Conservation (phyloP, 1,140 invertebrate genomes). For the Ips typographus region DNA sequence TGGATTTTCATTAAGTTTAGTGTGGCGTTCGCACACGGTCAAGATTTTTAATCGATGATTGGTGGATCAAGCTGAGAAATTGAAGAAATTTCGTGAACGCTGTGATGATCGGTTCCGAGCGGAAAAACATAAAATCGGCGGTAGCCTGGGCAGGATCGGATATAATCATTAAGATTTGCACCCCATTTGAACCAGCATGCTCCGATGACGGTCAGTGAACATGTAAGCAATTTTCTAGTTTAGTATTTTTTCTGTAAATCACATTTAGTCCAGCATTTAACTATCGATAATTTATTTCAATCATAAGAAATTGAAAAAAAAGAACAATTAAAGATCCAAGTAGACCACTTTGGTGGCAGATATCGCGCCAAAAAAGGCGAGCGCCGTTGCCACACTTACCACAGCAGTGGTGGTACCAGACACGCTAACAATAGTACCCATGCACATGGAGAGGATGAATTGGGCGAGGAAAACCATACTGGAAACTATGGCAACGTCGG, state of each 20-base stretch:
- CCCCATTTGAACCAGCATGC: slow-evolving; percentile 31
- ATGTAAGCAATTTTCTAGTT: slow-evolving; percentile 39
- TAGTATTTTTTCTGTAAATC: no score
- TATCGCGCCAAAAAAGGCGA: slow-evolving; percentile 81
- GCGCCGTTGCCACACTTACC: slow-evolving; percentile 74
- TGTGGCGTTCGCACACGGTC: neutral
- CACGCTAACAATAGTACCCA: slow-evolving; percentile 80
- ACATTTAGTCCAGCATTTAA: neutral
- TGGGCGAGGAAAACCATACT: slow-evolving; percentile 96
- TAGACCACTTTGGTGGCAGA: slow-evolving; percentile 87
- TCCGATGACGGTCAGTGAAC: slow-evolving; percentile 45
- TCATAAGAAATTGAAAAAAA: neutral
- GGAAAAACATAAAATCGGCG: slow-evolving; percentile 38
- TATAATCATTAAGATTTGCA: slow-evolving; percentile 42
- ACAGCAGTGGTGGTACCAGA: slow-evolving; percentile 87
- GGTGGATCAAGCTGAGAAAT: neutral
- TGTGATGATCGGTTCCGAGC: slow-evolving; percentile 34
- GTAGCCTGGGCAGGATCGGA: slow-evolving; percentile 43
- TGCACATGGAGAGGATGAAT: slow-evolving; percentile 81
- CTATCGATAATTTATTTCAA: neutral
- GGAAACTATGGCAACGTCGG: slow-evolving; percentile 90
- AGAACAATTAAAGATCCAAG: slow-evolving; percentile 63
- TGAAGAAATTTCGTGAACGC: neutral
- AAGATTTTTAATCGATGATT: neutral
- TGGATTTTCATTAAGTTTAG: slow-evolving; percentile 16